A percentile compares a stretch with the other conserved stretches of the same genome.
Conservation (phyloP, 2,113 vertebrate species). For the Stomatorhinus ivindoensis region DNA sequence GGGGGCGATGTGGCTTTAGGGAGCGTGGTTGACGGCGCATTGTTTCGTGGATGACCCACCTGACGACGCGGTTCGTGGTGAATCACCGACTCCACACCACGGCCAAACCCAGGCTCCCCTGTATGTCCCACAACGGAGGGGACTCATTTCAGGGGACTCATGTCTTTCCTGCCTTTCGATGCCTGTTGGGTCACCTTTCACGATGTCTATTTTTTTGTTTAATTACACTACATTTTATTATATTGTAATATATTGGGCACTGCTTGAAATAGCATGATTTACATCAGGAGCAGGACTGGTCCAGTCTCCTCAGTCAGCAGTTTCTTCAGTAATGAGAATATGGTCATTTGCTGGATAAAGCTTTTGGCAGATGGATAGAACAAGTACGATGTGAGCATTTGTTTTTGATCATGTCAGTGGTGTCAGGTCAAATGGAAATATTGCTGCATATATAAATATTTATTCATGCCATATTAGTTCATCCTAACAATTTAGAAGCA, state of each 20-base stretch:
- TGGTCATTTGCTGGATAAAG: background rate
- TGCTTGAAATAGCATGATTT: background rate
- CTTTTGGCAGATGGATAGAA: background rate
- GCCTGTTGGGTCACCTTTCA: background rate
- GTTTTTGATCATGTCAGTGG: background rate
- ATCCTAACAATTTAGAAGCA: background rate
- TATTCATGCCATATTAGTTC: background rate
- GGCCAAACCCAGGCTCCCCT: background rate
- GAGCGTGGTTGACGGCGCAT: background rate
- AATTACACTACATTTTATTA: background rate
- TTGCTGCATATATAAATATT: background rate
- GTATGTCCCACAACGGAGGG: background rate
- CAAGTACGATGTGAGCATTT: background rate
- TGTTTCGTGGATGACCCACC: background rate
- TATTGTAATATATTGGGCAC: background rate
- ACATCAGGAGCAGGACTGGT: background rate
- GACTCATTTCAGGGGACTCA: background rate
- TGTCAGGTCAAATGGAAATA: background rate
- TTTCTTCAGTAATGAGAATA: background rate
- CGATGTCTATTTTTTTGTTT: background rate
- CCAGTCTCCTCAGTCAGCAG: background rate
- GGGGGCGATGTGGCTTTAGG: background rate
- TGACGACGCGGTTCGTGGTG: background rate
- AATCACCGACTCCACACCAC: background rate
- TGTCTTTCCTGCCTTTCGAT: background rate